phyloP scores from a whole-genome alignment of 2,113 vertebrate genomes.

The Salvelinus fontinalis region DNA sequence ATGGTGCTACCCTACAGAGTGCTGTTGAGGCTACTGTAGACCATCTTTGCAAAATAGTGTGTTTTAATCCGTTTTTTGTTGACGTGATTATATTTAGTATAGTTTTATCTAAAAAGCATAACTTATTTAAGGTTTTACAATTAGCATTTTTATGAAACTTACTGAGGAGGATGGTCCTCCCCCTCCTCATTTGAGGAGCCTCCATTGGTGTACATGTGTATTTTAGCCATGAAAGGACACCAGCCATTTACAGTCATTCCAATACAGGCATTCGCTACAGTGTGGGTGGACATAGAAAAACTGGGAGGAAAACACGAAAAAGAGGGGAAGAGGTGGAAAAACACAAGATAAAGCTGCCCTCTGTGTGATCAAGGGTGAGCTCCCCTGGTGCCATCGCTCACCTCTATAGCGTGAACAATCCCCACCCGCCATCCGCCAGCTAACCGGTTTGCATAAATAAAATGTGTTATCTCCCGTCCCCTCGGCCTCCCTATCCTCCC shows the following conservation, averaged over 20 bases:
- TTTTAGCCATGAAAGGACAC: background rate
- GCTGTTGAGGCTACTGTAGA: too few species aligned
- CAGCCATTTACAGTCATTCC: background rate
- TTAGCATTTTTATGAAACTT: too few species aligned
- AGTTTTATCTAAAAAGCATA: too few species aligned
- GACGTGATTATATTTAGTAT: too few species aligned
- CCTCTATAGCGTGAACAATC: slow-evolving; percentile 75
- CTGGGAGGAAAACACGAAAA: background rate
- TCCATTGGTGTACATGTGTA: background rate
- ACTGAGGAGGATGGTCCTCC: too few species aligned
- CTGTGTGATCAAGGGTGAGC: slow-evolving; percentile 71
- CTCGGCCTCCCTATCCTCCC: slow-evolving; percentile 62
- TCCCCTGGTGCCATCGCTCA: slow-evolving; percentile 66
- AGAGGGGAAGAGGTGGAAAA: slow-evolving; percentile 32
- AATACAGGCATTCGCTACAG: background rate
- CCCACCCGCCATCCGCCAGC: slow-evolving; percentile 69
- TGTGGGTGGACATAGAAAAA: slow-evolving; percentile 2
- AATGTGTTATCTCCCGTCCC: slow-evolving; percentile 75
- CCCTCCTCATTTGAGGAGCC: too few species aligned
- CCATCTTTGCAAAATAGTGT: too few species aligned
- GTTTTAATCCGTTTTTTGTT: too few species aligned
- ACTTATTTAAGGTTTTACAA: too few species aligned
- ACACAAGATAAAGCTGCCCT: slow-evolving; percentile 61
- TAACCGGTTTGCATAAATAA: slow-evolving; percentile 78
- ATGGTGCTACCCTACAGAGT: too few species aligned